Evolutionary conservation across 2,888 invertebrate species (phyloP).

Genomic region (Leptinotarsa haldemani): DNA sequence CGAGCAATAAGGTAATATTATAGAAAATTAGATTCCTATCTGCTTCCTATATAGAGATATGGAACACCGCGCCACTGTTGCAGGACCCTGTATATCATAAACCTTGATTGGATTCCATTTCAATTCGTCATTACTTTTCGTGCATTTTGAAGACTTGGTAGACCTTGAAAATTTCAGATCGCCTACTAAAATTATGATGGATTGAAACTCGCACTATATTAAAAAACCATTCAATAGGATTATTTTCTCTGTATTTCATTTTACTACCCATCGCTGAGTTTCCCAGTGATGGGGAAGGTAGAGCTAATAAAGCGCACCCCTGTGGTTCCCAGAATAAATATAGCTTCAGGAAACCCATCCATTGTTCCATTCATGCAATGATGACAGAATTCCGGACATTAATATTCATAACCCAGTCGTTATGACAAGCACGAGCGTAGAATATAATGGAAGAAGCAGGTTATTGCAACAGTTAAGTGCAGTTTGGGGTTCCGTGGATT

Average conservation of each 20-base stretch:
- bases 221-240: not conserved
- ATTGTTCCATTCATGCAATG: conserved; percentile 54
- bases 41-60: no score
- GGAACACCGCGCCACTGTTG: no score
- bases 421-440: conserved; percentile 30
- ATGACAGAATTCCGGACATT: conserved; percentile 54
- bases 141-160: no score
- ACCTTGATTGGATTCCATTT: no score
- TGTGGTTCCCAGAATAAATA: conserved; percentile 53
- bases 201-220: not conserved
- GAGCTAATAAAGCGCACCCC: conserved; percentile 53
- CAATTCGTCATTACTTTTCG: no score
- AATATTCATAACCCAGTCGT: conserved; percentile 55
- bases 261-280: conserved; percentile 21
- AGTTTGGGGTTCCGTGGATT: not conserved
- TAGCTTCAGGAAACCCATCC: conserved; percentile 53
- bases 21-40: no score
- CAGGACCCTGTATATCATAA: no score
- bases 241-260: conserved; percentile 9
- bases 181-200: no score
- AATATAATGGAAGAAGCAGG: not conserved
- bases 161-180: no score
- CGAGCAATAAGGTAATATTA: no score
- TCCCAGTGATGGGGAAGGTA: conserved; percentile 25
- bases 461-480: not conserved